phyloP scores from a whole-genome alignment of 2,888 invertebrate species.

The Drosophila maculinotata region DNA sequence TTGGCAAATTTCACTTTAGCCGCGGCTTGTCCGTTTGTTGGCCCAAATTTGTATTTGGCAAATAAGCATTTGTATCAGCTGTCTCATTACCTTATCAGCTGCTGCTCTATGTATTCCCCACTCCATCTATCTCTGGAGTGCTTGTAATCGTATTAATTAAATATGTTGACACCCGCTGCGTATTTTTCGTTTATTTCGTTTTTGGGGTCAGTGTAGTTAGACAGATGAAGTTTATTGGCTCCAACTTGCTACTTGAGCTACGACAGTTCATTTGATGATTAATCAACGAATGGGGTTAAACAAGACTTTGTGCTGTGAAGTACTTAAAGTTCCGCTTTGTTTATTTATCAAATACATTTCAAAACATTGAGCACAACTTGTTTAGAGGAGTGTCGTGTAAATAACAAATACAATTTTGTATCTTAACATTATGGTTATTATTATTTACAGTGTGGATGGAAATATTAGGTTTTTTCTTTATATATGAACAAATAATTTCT shows the following conservation, averaged over 20 bases:
- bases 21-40: conserved; percentile 16
- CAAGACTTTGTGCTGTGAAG: conserved; percentile 8
- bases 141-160: conserved; percentile 50
- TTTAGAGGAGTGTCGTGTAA: conserved; percentile 10
- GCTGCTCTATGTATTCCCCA: not conserved
- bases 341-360: conserved; percentile 34
- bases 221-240: conserved; percentile 21
- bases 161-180: conserved; percentile 33
- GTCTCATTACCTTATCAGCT: conserved; percentile 32
- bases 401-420: not conserved
- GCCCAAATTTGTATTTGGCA: conserved; percentile 3
- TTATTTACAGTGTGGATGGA: not conserved
- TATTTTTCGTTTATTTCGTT: conserved; percentile 6
- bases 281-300: conserved; percentile 17
- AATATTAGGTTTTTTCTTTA: too few relatives aligned
- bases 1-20: conserved; percentile 43
- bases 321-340: conserved; percentile 23
- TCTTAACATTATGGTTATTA: not conserved
- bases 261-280: conserved; percentile 19
- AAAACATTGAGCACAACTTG: conserved; percentile 21
- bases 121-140: not conserved
- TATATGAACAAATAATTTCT: too few relatives aligned
- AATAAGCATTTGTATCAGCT: conserved; percentile 9
- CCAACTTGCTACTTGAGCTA: conserved; percentile 15
- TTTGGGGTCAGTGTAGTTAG: conserved; percentile 40